These are phyloP conservation scores for Botia almorhae DNA, from an alignment of 2,797 vertebrate species.

Conservation along the genomic window DNA sequence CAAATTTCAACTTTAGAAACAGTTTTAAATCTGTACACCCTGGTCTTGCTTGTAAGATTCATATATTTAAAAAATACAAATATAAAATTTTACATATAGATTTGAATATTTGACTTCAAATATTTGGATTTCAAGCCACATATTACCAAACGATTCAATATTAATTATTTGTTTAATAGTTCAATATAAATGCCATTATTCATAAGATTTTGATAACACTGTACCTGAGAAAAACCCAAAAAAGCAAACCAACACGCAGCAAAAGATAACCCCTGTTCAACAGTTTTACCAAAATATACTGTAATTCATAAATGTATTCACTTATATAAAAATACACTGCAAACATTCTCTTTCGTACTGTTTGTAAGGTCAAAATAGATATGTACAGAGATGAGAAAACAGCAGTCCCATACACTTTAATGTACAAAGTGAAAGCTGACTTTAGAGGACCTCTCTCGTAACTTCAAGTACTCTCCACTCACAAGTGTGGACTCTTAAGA, in stretches of 20 bases:
- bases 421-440: slow-evolving; percentile 55
- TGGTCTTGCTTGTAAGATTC: slow-evolving; percentile 20
- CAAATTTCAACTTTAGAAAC: slow-evolving; percentile 18
- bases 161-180: slow-evolving; percentile 35
- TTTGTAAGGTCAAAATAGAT: slow-evolving; percentile 58
- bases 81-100: neutral
- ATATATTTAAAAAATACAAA: slow-evolving; percentile 24
- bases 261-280: slow-evolving; percentile 65
- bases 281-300: slow-evolving; percentile 77
- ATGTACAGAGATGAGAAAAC: slow-evolving; percentile 60
- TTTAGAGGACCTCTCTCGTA: slow-evolving; percentile 52
- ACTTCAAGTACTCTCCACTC: slow-evolving; percentile 63
- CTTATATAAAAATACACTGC: slow-evolving; percentile 75
- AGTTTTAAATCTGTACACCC: slow-evolving; percentile 34
- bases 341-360: slow-evolving; percentile 68
- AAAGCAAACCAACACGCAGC: slow-evolving; percentile 63
- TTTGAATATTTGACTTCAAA: slow-evolving; percentile 16
- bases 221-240: slow-evolving; percentile 68
- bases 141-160: slow-evolving; percentile 27
- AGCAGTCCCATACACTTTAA: slow-evolving; percentile 53
- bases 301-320: slow-evolving; percentile 62
- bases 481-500: slow-evolving; percentile 46
- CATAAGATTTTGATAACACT: slow-evolving; percentile 58
- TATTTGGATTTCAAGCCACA: slow-evolving; percentile 3
- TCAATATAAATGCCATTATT: slow-evolving; percentile 53